Base-by-base conservation (phyloP, 2,888 invertebrate genomes). In the Agrilus cyanescens region DNA sequence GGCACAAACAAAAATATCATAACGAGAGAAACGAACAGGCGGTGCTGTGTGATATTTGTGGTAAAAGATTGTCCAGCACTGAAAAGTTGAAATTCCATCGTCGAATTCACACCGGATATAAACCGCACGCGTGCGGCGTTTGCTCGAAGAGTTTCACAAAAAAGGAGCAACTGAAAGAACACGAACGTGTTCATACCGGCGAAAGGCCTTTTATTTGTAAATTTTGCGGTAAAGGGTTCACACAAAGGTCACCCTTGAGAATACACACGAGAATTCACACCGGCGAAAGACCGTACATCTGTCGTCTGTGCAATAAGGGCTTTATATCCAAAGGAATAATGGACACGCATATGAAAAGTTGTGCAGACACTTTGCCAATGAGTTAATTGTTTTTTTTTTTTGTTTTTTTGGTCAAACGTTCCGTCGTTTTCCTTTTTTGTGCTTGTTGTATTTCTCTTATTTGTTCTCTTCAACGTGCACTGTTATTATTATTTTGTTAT, bases 241-340 rank as follows among this genome's bases (percentile, higher is more conserved):
- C 71, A 13, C 75, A 76, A 63, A 66, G 74, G 20, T 73, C 74
- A 47, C 75, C 75, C 32, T 69, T 76, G 48, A 73, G 73, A 52
- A 75, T 75, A 50, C 76, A 77, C 59, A 73, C 74, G 59, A 63
- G 76, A 58, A 75, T 73, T 56, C 76, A 75, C 65, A 73, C 72
- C 48, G 75, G 75, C 40, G 72, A 73, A 49, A 65, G 74, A 47
- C 76, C 75, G 1, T 76, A 74, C 62, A 63, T 60, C 46, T 76
- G 76, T 59, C 64, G 57, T 48, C 63, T 72, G 50, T 76, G 76
- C 60, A 69, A 69, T 2, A 74, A 74, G 54, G 74, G 73, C 25
- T 75, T 74, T 63, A 57, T 57, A 39, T 59, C 59, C 2, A 61
- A 61, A 42, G 59, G 60, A 4, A 58, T 57, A 1, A 57, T 60